Evolutionary conservation across 2,797 vertebrate genomes (phyloP).

Genomic region (Eurystomus glaucurus): DNA sequence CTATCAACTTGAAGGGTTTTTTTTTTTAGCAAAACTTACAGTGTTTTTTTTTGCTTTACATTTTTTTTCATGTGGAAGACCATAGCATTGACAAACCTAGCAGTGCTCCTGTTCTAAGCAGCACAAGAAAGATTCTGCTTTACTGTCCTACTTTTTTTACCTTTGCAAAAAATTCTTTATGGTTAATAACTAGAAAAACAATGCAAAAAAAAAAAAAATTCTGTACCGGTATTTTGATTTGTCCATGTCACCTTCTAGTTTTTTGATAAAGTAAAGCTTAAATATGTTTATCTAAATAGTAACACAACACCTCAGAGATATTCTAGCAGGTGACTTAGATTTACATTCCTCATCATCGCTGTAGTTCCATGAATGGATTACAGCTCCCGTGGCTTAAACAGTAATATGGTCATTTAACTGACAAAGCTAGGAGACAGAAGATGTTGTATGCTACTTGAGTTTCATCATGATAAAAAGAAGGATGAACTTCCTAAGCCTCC

Average conservation of each 20-base stretch:
- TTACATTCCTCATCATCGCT: not conserved
- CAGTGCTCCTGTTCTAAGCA: rapidly evolving
- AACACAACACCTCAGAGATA: not conserved
- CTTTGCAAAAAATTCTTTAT: not conserved
- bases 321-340: not conserved
- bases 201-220: not conserved
- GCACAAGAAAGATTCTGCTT: not conserved
- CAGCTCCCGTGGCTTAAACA: rapidly evolving
- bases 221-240: not conserved
- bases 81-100: not conserved
- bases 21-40: not conserved
- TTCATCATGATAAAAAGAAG: not conserved
- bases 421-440: not conserved
- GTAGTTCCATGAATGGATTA: not conserved
- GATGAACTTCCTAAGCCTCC: not conserved
- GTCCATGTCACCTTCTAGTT: rapidly evolving
- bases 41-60: rapidly evolving
- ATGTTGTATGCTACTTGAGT: not conserved
- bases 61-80: not conserved
- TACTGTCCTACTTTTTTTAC: rapidly evolving
- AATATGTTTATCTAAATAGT: not conserved
- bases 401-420: not conserved
- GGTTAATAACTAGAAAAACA: not conserved
- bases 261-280: not conserved
- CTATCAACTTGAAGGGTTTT: not conserved